phyloP scores from a whole-genome alignment of 1,140 invertebrate species.

The Drosophila ercepeae region DNA sequence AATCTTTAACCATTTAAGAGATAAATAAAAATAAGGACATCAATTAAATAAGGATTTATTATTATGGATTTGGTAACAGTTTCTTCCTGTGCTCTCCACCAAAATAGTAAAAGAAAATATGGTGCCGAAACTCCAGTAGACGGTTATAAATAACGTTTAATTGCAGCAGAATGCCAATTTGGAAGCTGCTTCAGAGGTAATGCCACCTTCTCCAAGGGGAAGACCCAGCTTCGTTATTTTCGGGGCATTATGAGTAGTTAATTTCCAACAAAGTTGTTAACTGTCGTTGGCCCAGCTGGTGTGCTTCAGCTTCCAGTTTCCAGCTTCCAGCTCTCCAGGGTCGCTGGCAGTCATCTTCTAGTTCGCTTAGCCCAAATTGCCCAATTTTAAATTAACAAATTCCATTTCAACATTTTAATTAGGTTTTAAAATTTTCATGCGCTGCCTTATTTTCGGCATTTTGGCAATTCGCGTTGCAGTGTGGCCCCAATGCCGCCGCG shows the following conservation, averaged over 20 bases:
- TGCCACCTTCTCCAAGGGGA: conserved; percentile 8
- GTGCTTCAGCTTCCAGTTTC: conserved; percentile 15
- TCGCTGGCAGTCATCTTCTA: conserved; percentile 34
- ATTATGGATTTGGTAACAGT: not conserved
- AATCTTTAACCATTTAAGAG: not conserved
- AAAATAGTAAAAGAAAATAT: not conserved
- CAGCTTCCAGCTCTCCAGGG: conserved; percentile 12
- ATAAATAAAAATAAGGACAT: not conserved
- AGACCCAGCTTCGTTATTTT: conserved; percentile 26
- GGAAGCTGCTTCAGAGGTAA: conserved; percentile 14
- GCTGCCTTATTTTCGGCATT: conserved; percentile 42
- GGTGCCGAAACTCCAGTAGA: conserved; percentile 26
- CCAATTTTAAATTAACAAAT: conserved; percentile 82
- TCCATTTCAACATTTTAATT: conserved; percentile 82
- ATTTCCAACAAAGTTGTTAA: conserved; percentile 82
- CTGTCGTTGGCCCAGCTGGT: conserved; percentile 50
- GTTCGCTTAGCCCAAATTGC: conserved; percentile 67
- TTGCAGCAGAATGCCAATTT: conserved; percentile 76
- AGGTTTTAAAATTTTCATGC: conserved; percentile 81
- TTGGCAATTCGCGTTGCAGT: conserved; percentile 34
- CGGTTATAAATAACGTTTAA: conserved; percentile 78
- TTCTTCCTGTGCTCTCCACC: conserved; percentile 1
- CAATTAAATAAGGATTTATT: conserved; percentile 3
- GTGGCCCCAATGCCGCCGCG: not conserved
- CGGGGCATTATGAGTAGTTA: conserved; percentile 77